These are phyloP conservation scores for Lophotriccus pileatus DNA, from an alignment of 2,797 vertebrate species.

Conservation along the genomic window DNA sequence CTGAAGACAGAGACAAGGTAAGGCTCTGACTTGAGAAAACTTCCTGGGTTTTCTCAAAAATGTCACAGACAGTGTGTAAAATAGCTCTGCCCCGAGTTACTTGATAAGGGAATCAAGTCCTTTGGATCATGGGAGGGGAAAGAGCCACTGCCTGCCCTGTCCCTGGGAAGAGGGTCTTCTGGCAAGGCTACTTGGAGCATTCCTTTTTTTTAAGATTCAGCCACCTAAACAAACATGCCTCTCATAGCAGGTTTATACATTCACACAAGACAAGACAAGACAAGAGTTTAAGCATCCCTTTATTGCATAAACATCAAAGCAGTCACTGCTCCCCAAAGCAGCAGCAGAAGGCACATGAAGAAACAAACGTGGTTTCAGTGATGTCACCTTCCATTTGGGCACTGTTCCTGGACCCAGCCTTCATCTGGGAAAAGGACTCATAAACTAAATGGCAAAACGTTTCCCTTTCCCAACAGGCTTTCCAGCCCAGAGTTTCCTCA, in stretches of 20 bases:
- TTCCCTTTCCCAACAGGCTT: not conserved
- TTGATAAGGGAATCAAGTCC: not conserved
- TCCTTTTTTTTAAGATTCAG: not conserved
- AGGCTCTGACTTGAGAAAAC: not conserved
- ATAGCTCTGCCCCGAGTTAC: not conserved
- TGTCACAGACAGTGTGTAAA: not conserved
- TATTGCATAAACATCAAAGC: not conserved
- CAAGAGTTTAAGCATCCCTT: not conserved
- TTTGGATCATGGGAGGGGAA: not conserved
- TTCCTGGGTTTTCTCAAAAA: not conserved
- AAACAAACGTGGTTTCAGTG: not conserved
- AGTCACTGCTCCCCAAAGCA: not conserved
- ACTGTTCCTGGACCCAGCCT: not conserved
- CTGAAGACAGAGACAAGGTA: not conserved
- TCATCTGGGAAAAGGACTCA: not conserved
- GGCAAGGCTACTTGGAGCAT: not conserved
- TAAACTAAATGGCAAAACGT: not conserved
- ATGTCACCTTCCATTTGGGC: not conserved
- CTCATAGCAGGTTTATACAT: not conserved
- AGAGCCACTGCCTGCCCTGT: not conserved
- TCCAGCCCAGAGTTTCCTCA: not conserved
- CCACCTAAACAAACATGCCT: not conserved
- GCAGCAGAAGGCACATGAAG: not conserved
- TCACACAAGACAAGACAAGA: not conserved
- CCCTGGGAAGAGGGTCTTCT: not conserved